A percentile compares a stretch with the other conserved stretches of the same genome.
These are phyloP conservation scores for Alethe castanea DNA, from an alignment of 2,113 vertebrate genomes.

Conservation along the genomic window DNA sequence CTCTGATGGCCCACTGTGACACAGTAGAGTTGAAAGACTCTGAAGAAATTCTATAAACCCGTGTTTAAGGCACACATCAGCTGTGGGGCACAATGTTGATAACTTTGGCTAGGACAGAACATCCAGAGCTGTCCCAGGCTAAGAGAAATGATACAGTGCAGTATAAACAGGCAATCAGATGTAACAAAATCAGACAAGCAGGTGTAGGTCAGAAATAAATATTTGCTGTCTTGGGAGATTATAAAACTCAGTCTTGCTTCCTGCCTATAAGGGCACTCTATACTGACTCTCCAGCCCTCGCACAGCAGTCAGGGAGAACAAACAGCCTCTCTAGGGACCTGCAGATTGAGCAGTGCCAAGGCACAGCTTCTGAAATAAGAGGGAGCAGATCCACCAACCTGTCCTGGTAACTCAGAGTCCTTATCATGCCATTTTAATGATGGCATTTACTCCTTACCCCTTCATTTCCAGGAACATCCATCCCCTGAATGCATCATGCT, in stretches of 20 bases:
- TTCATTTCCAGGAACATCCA: background rate
- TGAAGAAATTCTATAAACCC: background rate
- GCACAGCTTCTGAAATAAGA: background rate
- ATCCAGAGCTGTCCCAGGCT: background rate
- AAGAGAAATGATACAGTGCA: fast-evolving
- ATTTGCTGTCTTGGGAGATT: background rate
- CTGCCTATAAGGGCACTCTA: background rate
- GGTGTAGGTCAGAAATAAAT: background rate
- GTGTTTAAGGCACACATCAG: background rate
- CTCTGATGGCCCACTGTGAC: background rate
- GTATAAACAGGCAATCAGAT: background rate
- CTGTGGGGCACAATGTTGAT: background rate
- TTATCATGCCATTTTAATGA: background rate
- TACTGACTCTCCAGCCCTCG: background rate
- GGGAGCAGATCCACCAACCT: background rate
- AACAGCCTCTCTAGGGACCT: background rate
- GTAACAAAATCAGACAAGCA: background rate
- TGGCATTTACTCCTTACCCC: background rate
- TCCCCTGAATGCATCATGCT: background rate
- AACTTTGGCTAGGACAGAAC: background rate
- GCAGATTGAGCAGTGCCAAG: background rate
- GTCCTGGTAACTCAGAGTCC: background rate
- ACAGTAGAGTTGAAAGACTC: background rate
- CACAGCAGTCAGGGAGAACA: background rate
- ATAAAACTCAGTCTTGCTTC: background rate